phyloP scores from a whole-genome alignment of 2,888 invertebrate species.

The Apotomis betuletana region DNA sequence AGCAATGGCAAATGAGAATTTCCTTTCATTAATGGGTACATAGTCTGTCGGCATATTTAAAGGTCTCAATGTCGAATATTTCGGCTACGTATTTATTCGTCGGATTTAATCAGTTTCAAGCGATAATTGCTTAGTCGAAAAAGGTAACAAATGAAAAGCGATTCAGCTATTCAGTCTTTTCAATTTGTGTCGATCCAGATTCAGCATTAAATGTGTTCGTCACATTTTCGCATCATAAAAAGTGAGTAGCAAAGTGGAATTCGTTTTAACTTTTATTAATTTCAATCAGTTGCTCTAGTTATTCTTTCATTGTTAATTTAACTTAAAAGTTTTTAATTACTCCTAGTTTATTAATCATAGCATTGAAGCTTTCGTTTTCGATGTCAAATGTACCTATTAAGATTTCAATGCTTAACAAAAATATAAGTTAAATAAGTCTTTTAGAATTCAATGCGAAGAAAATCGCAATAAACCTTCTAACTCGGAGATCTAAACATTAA shows the following conservation, averaged over 20 bases:
- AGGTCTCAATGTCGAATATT: constrained; percentile 10
- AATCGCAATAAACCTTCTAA: constrained; percentile 9
- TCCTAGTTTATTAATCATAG: too few species aligned
- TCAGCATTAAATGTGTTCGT: constrained; percentile 4
- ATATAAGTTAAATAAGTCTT: background rate
- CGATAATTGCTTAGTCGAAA: background rate
- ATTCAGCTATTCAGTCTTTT: background rate
- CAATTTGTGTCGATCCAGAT: background rate
- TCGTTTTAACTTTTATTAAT: constrained; percentile 5
- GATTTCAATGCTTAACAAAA: background rate
- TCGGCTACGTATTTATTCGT: background rate
- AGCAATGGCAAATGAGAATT: constrained; percentile 9
- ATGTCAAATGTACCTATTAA: background rate
- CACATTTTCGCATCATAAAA: constrained; percentile 3
- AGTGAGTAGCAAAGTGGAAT: background rate
- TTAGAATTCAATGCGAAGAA: constrained; percentile 9
- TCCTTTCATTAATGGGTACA: constrained; percentile 23
- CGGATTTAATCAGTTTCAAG: background rate
- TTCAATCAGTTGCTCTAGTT: too few species aligned
- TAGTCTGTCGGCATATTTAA: constrained; percentile 25
- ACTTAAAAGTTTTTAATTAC: too few species aligned
- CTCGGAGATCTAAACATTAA: constrained; percentile 21
- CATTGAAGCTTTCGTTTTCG: too few species aligned
- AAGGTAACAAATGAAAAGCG: background rate
- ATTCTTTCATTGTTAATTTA: too few species aligned